Percentiles rank a stretch among this genome's conserved stretches.
These are phyloP conservation scores for Chrysoperla carnea DNA, from an alignment of 1,140 invertebrate genomes.

Conservation along the genomic window DNA sequence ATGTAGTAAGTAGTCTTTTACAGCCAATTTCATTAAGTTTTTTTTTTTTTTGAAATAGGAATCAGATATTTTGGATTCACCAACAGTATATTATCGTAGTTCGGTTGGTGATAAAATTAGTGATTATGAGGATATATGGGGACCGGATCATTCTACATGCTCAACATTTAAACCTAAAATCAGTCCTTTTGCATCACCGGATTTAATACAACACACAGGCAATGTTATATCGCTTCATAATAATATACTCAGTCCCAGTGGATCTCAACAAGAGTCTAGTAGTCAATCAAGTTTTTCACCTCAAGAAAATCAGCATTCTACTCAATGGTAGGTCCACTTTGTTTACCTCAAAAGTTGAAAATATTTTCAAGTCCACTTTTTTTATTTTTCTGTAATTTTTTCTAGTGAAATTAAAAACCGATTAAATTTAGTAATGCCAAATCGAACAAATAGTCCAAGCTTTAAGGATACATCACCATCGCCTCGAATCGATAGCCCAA, in stretches of 20 bases:
- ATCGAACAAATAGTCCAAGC: not conserved
- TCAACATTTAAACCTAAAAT: slow-evolving; percentile 6
- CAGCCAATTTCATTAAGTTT: not conserved
- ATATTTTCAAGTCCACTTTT: not conserved
- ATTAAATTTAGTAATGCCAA: not conserved
- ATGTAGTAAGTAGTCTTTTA: no score
- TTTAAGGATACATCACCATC: not conserved
- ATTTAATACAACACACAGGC: slow-evolving; percentile 16
- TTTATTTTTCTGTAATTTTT: not conserved
- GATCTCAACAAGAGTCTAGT: slow-evolving; percentile 8
- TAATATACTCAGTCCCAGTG: slow-evolving; percentile 31
- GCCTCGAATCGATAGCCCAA: slow-evolving; percentile 10
- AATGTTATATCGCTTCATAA: slow-evolving; percentile 28
- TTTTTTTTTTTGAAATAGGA: slow-evolving; percentile 28
- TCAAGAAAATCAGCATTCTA: slow-evolving; percentile 7
- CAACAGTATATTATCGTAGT: slow-evolving; percentile 66
- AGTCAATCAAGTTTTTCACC: slow-evolving; percentile 14
- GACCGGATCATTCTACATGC: slow-evolving; percentile 34
- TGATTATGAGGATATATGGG: slow-evolving; percentile 92
- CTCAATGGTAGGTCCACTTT: not conserved
- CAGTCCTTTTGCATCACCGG: slow-evolving; percentile 15
- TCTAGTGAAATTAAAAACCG: not conserved
- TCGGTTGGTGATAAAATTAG: slow-evolving; percentile 79
- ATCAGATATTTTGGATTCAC: slow-evolving; percentile 68
- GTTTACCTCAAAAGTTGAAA: no score